Evolutionary conservation across 2,888 invertebrate genomes (phyloP), one percentile per base, ranked within the genome.

Genomic region (Platycheirus rosarum): DNA sequence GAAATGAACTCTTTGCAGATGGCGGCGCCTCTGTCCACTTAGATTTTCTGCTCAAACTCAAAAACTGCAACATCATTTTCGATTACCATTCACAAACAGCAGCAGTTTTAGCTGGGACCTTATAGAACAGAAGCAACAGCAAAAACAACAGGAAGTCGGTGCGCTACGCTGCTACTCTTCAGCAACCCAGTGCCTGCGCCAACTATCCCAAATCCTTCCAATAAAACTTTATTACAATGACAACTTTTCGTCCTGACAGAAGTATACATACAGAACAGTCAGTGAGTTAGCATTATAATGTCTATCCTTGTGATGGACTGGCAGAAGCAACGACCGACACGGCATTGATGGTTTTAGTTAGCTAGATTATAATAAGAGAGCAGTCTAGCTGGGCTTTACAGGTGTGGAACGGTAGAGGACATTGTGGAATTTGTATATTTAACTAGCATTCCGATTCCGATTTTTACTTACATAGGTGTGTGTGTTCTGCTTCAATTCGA

Each of bases 141-240:
- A 62, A 37, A 60, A 62, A 69, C 69, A 48, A 53, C 13, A 55
- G 14, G 46, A 63, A 13, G 35, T 46, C 51, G 35, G 49, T 29
- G 29, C 26, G n/a, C n/a, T n/a, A n/a, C n/a, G n/a, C n/a, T n/a
- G n/a, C n/a, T n/a, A n/a, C n/a, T n/a, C n/a, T n/a, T n/a, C 13
- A 55, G 14, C 40, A 63, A 13, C 44, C 40, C 51, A 42, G 49
- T 29, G 29, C 26, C 40, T 40, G 14, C 32, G 70, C 42, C 57
- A 57, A 68, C 68, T 40, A 71, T 71, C 66, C 71, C 40, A 44
- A 82, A 77, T 82, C 82, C 82, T 82, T 82, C 55, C 71, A 82
- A 82, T 82, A 82, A 82, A 82, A 77, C 71, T 82, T 82, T 82
- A 77, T 77, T 82, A 77, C 82, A 71, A 71, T 68, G 82, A 77